Evolutionary conservation across 37 sponge, comb jelly and placozoan species (phyloP), one percentile per base, ranked within the genome.

Genomic region (Halisarca cf. caerulea): DNA sequence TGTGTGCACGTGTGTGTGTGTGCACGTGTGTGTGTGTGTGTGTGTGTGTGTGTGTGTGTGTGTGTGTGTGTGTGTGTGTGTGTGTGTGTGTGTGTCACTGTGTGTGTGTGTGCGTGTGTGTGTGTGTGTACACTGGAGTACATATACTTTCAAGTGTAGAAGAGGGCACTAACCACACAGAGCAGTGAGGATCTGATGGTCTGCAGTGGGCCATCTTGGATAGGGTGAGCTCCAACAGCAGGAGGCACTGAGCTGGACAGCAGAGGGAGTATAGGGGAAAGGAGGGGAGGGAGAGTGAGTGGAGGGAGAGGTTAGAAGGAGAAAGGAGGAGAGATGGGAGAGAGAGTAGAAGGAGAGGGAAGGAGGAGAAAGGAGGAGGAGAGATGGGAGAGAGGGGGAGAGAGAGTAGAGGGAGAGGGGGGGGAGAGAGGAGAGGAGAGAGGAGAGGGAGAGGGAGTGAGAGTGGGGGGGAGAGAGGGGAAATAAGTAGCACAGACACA

Each of bases 221-320:
- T 5, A 36, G 37, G 72, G 5, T 15, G 6, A 39, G 40, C 72
- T 34, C 8, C 40, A 15, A 37, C 38, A 36, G 40, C 6, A 18
- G 72, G 72, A 34, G 72, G 72, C 8, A 71, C 72, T 20, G 37
- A 32, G 40, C 72, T 71, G 41, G 21, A n/a, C n/a, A n/a, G n/a
- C n/a, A n/a, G n/a, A n/a, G n/a, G n/a, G n/a, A n/a, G n/a, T n/a
- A n/a, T n/a, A n/a, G n/a, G n/a, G n/a, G n/a, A n/a, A n/a, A n/a
- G 20, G 17, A 25, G 3, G 60, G 21, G 59, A 42, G 35, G 59
- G 60, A 57, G 38, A 24, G 39, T 5, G 81, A 55, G 60, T 33
- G 34, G 38, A 25, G 37, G 34, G 60, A 3, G 2, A 32, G 81
- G 59, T 3, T 17, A 18, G 60, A 3, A 4, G 81, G 21, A 25